Evolutionary conservation across 2,888 invertebrate genomes (phyloP), one percentile per base, ranked within the genome.

Genomic region (Cryptosula pallasiana): DNA sequence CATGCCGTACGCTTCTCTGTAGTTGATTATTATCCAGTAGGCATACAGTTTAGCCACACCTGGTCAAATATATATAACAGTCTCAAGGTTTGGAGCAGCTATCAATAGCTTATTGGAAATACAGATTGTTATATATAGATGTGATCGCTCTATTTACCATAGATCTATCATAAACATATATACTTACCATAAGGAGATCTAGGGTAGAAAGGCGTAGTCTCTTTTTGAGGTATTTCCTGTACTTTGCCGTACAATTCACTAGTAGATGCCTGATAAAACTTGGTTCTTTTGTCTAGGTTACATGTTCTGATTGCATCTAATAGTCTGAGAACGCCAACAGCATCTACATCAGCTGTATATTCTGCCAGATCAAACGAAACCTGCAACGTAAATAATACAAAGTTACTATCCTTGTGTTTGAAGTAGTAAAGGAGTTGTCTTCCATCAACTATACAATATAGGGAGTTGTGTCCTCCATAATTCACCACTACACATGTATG

Each of bases 321-420:
- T 20, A 85, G 75, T 27, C 84, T 76, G 29, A 85, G 76, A 0
- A 82, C 82, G 1, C 85, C 85, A 2, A 85, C 77, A 23, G 83
- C 85, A 73, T 85, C 85, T n/a, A 85, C 85, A 87, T 99, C 96
- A 0, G 98, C 96, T 0, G 99, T 99, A 81, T 99, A 99, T 86
- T 99, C 98, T 79, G 96, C 95, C 74, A 99, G 87, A 82, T 99
- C 98, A 83, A 99, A 99, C 0, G 98, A 99, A 57, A 91, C 89
- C 90, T 90, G 78, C 20, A 75, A n/a, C n/a, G n/a, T n/a, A n/a
- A n/a, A n/a, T n/a, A n/a, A n/a, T n/a, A n/a, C n/a, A n/a, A n/a
- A n/a, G n/a, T n/a, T n/a, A n/a, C n/a, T n/a, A n/a, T n/a, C n/a
- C n/a, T n/a, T n/a, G n/a, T n/a, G n/a, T n/a, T n/a, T n/a, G n/a